Conservation (phyloP, 2,888 invertebrate species). For the Chalcosyrphus nemorum region DNA sequence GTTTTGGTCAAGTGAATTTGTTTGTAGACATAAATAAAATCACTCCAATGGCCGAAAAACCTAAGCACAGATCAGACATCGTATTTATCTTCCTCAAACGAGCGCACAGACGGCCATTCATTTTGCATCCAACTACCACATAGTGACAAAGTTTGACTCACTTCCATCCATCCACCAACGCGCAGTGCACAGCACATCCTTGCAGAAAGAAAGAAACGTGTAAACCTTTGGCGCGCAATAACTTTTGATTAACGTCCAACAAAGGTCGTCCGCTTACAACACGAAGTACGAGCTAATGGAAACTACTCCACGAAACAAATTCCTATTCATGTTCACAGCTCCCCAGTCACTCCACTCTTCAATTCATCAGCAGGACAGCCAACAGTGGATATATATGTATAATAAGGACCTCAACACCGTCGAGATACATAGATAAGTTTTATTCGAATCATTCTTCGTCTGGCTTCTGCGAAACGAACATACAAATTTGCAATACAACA, state of each 20-base stretch:
- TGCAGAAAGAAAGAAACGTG: background rate
- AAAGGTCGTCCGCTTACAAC: constrained; percentile 44
- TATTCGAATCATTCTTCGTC: constrained; percentile 40
- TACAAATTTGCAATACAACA: constrained; percentile 30
- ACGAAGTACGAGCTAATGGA: constrained; percentile 40
- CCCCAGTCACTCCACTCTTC: constrained; percentile 1
- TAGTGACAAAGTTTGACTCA: constrained; percentile 19
- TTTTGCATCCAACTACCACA: constrained; percentile 22
- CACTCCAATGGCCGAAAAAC: background rate
- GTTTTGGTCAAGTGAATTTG: constrained; percentile 1
- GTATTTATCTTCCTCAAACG: constrained; percentile 38
- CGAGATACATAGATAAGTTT: constrained; percentile 50
- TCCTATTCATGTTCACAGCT: constrained; percentile 5
- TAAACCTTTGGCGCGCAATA: constrained; percentile 28
- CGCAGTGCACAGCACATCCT: background rate
- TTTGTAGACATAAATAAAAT: constrained; percentile 26
- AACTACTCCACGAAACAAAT: constrained; percentile 19
- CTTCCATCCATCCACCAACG: background rate
- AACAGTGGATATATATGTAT: constrained; percentile 9
- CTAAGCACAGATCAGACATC: background rate
- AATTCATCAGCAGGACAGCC: constrained; percentile 25
- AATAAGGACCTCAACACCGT: background rate
- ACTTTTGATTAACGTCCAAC: constrained; percentile 53
- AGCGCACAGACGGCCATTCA: constrained; percentile 27
- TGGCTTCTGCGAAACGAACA: background rate